Evolutionary conservation across 2,888 invertebrate genomes (phyloP).

Genomic region (Proisotoma minuta): DNA sequence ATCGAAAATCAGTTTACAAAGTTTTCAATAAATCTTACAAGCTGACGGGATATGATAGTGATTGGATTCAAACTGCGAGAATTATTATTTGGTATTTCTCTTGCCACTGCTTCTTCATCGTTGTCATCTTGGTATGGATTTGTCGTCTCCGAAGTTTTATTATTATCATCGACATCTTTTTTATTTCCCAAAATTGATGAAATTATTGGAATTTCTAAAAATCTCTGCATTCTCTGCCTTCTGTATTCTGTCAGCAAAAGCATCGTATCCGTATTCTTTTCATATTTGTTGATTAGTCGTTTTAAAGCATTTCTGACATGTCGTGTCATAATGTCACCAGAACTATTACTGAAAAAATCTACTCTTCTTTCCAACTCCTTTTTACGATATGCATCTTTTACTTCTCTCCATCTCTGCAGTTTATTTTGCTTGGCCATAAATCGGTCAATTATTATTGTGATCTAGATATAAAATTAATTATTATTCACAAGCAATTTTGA

Average conservation of each 20-base stretch:
- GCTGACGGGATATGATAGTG: not conserved
- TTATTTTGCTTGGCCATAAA: not conserved
- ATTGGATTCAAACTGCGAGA: not conserved
- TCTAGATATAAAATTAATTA: not conserved
- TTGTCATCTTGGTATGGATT: not conserved
- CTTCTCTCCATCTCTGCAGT: conserved; percentile 5
- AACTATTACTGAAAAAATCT: conserved; percentile 9
- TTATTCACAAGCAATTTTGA: not conserved
- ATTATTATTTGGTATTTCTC: not conserved
- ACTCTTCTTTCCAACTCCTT: conserved; percentile 15
- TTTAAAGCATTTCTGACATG: conserved; percentile 12
- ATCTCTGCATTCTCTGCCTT: conserved; percentile 13
- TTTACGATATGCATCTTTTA: conserved; percentile 16
- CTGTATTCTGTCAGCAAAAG: conserved; percentile 11
- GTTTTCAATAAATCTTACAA: not conserved
- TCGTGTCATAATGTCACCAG: conserved; percentile 19
- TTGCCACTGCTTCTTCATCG: not conserved
- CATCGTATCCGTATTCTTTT: conserved; percentile 19
- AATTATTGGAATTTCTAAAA: conserved; percentile 20
- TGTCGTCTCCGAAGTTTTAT: not conserved
- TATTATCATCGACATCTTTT: not conserved
- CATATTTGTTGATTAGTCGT: conserved; percentile 15
- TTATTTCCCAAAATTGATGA: not conserved
- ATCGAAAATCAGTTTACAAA: too few relatives aligned
- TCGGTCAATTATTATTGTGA: not conserved